These are phyloP conservation scores for Eupithecia vulgata DNA, from an alignment of 2,888 invertebrate genomes.

Conservation along the genomic window DNA sequence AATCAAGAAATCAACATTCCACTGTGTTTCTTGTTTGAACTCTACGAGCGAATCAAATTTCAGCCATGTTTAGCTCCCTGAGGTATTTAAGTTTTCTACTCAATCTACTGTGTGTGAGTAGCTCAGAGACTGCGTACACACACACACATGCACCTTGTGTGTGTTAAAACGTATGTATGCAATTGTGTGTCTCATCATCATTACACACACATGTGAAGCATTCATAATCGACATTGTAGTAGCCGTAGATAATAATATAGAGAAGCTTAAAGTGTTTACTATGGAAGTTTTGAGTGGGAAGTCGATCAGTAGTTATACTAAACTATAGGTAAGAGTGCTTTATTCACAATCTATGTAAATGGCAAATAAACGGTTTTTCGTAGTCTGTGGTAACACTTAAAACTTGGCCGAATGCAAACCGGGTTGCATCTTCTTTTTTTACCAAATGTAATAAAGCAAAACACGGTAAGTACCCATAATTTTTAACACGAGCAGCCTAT, in stretches of 20 bases:
- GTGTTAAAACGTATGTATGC: conserved; percentile 49
- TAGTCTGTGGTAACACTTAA: too few species aligned
- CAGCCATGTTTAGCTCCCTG: conserved; percentile 13
- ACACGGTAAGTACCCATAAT: too few species aligned
- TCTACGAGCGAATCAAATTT: conserved; percentile 12
- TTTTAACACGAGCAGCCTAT: too few species aligned
- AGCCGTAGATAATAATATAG: conserved; percentile 46
- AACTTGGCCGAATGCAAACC: not conserved
- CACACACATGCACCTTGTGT: conserved; percentile 47
- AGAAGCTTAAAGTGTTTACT: not conserved
- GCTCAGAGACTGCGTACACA: conserved; percentile 60
- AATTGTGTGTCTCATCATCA: conserved; percentile 14
- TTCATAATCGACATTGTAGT: conserved; percentile 65
- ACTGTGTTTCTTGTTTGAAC: not conserved
- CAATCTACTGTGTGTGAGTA: conserved; percentile 12
- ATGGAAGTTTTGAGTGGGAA: not conserved
- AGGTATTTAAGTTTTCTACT: not conserved
- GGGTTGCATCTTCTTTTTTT: not conserved
- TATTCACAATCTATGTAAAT: too few species aligned
- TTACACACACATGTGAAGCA: conserved; percentile 25
- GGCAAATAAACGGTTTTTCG: too few species aligned
- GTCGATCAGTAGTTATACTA: not conserved
- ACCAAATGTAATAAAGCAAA: too few species aligned
- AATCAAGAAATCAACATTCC: not conserved
- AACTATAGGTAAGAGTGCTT: too few species aligned